Percentiles rank a stretch among this genome's conserved stretches.
Conservation (phyloP, 2,888 invertebrate genomes). For the Abrostola triplasia region DNA sequence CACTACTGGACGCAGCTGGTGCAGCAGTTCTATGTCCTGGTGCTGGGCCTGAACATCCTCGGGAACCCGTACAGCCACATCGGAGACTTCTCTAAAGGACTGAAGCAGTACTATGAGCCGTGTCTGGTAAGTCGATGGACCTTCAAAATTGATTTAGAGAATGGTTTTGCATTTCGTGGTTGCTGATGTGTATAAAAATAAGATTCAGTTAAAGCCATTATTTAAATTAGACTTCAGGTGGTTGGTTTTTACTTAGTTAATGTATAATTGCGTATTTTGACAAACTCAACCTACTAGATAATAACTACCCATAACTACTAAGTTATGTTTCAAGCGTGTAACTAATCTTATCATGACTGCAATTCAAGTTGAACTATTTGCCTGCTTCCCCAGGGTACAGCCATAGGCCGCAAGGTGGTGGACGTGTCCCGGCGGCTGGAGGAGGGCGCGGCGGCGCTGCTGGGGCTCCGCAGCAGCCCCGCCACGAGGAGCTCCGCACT, state of each 20-base stretch:
- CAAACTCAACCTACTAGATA: too few species aligned
- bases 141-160: not conserved
- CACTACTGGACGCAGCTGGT: constrained; percentile 92
- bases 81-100: constrained; percentile 89
- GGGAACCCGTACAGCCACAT: constrained; percentile 93
- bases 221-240: too few species aligned
- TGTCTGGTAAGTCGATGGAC: constrained; percentile 81
- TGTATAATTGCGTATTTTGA: too few species aligned
- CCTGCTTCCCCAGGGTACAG: constrained; percentile 58
- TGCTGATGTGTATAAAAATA: too few species aligned
- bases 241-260: too few species aligned
- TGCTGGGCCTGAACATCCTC: constrained; percentile 93
- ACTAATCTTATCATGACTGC: not conserved
- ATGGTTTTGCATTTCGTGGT: not conserved
- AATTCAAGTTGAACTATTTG: too few species aligned
- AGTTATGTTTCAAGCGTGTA: too few species aligned
- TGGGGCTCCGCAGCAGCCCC: constrained; percentile 64
- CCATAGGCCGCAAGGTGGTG: constrained; percentile 57
- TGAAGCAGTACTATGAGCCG: constrained; percentile 90
- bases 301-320: too few species aligned
- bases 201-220: too few species aligned
- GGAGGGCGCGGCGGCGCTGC: constrained; percentile 61
- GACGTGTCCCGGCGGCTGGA: constrained; percentile 60
- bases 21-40: constrained; percentile 94
- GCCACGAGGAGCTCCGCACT: constrained; percentile 51